Conservation (phyloP, 2,797 vertebrate species). For the Bradypus variegatus region DNA sequence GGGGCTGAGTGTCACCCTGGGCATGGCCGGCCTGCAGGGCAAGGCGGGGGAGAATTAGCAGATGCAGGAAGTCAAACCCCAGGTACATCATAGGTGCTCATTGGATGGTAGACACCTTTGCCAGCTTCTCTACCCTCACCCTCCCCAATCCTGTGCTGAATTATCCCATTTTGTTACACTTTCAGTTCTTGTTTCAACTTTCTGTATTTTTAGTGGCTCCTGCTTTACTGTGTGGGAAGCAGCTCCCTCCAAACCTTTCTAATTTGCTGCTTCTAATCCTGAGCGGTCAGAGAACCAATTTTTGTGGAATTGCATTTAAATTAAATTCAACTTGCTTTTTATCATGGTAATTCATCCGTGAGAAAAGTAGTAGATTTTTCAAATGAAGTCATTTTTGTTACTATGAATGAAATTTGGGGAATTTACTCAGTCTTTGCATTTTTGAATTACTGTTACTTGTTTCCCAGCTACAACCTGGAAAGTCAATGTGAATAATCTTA, state of each 20-base stretch:
- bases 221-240: background rate
- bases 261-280: background rate
- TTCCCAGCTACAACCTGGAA: background rate
- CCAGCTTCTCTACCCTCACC: background rate
- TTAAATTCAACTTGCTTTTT: slow-evolving; percentile 14
- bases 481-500: background rate
- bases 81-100: background rate
- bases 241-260: background rate
- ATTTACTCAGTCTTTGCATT: background rate
- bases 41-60: background rate
- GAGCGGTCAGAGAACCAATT: background rate
- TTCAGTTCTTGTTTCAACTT: background rate
- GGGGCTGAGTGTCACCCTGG: background rate
- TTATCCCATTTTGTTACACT: background rate
- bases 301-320: background rate
- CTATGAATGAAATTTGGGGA: background rate
- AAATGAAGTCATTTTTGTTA: slow-evolving; percentile 8
- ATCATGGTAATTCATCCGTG: background rate
- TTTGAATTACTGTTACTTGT: background rate
- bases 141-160: background rate
- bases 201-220: background rate
- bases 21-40: background rate
- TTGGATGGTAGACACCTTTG: background rate
- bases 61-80: background rate
- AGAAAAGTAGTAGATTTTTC: background rate